These are phyloP conservation scores for Cotesia glomerata DNA, from an alignment of 1,140 invertebrate species.

Conservation along the genomic window DNA sequence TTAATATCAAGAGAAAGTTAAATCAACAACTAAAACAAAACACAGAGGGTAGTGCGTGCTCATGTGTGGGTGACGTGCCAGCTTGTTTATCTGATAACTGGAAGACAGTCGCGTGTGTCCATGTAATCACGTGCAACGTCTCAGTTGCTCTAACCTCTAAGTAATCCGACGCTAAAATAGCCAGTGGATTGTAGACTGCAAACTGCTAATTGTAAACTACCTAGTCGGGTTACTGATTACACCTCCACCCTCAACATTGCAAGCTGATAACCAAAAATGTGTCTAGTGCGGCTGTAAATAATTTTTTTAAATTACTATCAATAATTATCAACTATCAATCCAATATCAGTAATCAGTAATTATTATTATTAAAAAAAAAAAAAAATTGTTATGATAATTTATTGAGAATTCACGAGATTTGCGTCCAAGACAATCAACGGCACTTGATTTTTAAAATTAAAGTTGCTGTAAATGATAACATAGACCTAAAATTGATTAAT, in stretches of 20 bases:
- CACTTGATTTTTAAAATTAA: not conserved
- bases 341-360: no score
- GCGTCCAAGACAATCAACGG: slow-evolving; percentile 8
- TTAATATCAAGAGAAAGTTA: no score
- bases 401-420: not conserved
- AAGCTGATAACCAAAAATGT: no score
- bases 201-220: not conserved
- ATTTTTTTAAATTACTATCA: no score
- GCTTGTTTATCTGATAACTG: not conserved
- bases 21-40: slow-evolving; percentile 8
- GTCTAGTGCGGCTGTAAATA: no score
- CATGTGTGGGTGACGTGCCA: slow-evolving; percentile 15
- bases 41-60: not conserved
- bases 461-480: not conserved
- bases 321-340: no score
- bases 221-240: no score
- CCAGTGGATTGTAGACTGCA: not conserved
- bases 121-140: slow-evolving; percentile 9
- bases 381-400: no score
- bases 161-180: not conserved
- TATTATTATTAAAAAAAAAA: no score
- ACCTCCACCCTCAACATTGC: no score
- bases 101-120: not conserved
- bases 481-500: no score
- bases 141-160: slow-evolving; percentile 4